Conservation (phyloP, 2,888 invertebrate genomes). For the Elgonia sp. region DNA sequence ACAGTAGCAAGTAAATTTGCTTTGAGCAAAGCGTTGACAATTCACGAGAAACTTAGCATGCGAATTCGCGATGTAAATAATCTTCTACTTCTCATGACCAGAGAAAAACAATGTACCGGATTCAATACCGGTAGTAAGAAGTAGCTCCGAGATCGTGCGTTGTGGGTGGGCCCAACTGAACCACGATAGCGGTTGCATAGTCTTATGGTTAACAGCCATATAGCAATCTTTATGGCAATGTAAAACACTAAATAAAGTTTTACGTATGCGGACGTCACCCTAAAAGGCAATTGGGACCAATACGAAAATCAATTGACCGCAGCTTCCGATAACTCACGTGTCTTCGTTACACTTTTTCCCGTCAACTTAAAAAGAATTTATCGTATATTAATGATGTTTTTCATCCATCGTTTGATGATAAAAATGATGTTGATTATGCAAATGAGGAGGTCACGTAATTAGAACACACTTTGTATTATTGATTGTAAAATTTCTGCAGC, state of each 20-base stretch:
- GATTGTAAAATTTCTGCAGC: constrained; percentile 50
- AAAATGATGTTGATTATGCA: constrained; percentile 41
- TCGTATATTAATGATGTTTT: constrained; percentile 11
- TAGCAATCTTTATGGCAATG: constrained; percentile 84
- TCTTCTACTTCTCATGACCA: constrained; percentile 84
- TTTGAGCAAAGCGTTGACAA: constrained; percentile 49
- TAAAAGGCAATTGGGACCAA: constrained; percentile 71
- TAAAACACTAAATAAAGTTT: constrained; percentile 83
- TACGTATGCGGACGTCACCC: constrained; percentile 79
- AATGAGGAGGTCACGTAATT: constrained; percentile 52
- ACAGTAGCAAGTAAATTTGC: constrained; percentile 54
- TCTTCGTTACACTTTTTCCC: constrained; percentile 12
- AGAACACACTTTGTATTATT: constrained; percentile 58
- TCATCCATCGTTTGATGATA: constrained; percentile 13
- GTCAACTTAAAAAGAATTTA: constrained; percentile 18
- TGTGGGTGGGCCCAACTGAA: constrained; percentile 86
- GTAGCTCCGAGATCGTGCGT: constrained; percentile 85
- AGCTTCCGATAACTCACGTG: constrained; percentile 31
- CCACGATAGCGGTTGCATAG: constrained; percentile 81
- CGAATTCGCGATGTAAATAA: constrained; percentile 84
- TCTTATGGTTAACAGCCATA: constrained; percentile 80
- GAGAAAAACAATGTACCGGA: constrained; percentile 86
- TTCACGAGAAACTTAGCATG: constrained; percentile 54
- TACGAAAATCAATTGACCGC: constrained; percentile 51
- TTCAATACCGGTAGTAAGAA: constrained; percentile 87